Evolutionary conservation across 2,888 invertebrate genomes (phyloP).

Genomic region (Trissoscelio sp.): DNA sequence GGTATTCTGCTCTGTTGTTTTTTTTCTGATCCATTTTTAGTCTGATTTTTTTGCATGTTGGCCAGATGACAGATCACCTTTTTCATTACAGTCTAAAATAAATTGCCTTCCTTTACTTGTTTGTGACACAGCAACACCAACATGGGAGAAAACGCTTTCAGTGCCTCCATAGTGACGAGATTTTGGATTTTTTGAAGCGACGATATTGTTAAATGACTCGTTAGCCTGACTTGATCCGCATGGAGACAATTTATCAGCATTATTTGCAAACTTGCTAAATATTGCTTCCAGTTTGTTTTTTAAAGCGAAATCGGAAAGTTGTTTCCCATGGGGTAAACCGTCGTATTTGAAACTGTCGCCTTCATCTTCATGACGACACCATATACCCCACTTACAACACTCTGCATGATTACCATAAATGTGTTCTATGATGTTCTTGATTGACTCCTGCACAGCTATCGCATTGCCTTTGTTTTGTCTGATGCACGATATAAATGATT

Average conservation of each 20-base stretch:
- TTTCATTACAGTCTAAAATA: neutral
- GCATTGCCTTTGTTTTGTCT: neutral
- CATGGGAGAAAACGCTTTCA: conserved; percentile 44
- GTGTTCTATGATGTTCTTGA: no score
- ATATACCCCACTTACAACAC: neutral
- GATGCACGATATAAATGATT: neutral
- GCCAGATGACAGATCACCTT: neutral
- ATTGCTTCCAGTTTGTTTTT: neutral
- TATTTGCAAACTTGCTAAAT: conserved; percentile 21
- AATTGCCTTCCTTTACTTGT: conserved; percentile 31
- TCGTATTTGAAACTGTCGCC: neutral
- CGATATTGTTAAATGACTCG: conserved; percentile 60
- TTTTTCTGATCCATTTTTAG: neutral
- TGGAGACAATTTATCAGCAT: conserved; percentile 33
- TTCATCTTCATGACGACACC: neutral
- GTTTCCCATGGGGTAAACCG: neutral
- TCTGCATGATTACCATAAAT: no score
- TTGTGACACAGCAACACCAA: conserved; percentile 46
- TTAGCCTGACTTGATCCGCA: conserved; percentile 66
- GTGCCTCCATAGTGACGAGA: conserved; percentile 55
- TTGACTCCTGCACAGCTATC: no score
- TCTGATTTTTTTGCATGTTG: neutral
- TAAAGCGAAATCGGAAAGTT: neutral
- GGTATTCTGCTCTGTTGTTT: neutral
- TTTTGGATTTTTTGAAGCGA: conserved; percentile 56